Base-by-base conservation (phyloP, 2,797 vertebrate species). In the Knipowitschia caucasica region DNA sequence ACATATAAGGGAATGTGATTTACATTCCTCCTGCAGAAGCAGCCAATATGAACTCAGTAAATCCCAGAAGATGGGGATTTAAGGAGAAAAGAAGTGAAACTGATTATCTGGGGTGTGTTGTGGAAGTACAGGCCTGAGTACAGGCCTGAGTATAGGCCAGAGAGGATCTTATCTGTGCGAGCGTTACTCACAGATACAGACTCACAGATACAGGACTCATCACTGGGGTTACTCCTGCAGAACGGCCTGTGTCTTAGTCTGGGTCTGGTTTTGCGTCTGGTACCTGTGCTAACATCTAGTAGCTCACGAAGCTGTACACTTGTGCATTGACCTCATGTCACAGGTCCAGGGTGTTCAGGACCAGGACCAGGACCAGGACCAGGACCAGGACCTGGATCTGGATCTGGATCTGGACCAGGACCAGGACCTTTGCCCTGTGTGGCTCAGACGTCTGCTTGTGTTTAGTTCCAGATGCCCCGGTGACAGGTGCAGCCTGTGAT, bases 381-480 rank as follows among this genome's bases (percentile, higher is more conserved):
- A n/a, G n/a, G n/a, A n/a, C n/a, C n/a, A n/a, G n/a, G n/a, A n/a
- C n/a, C n/a, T n/a, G n/a, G n/a, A n/a, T n/a, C n/a, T n/a, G n/a
- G n/a, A n/a, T n/a, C n/a, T n/a, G n/a, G n/a, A n/a, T 77, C 64
- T 55, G 25, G 75, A 61, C 65, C n/a, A 50, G 62, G 86, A 87
- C 81, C 83, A 88, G 84, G 67, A 62, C 78, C 47, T 50, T 62
- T 67, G 59, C 67, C 66, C 53, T 24, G 66, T 78, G 67, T 66
- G 44, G 44, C 24, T 81, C 57, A 73, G 24, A 75, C 59, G 75
- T 92, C 87, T 94, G 95, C 86, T 93, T 93, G 78, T 35, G 9
- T 88, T 98, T 97, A 95, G 96, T 97, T 96, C 94, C 95, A 95
- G 93, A 97, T 95, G 87, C 93, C 91, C 86, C 89, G 91, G 88